Conservation (phyloP, 1,140 invertebrate genomes). For the Portunus trituberculatus region DNA sequence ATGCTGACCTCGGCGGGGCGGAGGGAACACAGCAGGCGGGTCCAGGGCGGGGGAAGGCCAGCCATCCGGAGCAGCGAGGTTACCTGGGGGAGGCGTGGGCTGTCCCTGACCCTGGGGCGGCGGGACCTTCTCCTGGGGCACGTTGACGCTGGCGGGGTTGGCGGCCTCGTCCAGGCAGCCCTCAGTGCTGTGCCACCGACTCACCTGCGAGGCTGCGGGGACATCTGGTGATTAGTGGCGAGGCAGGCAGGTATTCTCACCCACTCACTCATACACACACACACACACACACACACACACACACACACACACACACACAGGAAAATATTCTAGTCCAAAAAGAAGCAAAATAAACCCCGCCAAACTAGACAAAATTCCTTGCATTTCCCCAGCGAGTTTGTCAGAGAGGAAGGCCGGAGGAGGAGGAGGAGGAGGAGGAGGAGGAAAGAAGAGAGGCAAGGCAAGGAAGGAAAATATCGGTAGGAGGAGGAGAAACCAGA, state of each 20-base stretch:
- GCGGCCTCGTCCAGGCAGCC: conserved; percentile 29
- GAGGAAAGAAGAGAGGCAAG: background rate
- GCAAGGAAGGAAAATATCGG: background rate
- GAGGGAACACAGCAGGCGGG: conserved; percentile 16
- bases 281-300: conserved; percentile 36
- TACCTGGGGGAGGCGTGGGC: conserved; percentile 41
- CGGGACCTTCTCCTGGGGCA: background rate
- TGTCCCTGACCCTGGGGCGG: conserved; percentile 11
- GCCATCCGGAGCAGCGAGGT: conserved; percentile 4
- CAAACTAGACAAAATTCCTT: conserved; percentile 47
- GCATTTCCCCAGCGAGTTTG: conserved; percentile 39
- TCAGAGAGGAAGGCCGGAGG: conserved; percentile 22
- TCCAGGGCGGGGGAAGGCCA: background rate
- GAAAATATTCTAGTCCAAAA: conserved; percentile 44
- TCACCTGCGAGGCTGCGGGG: conserved; percentile 65
- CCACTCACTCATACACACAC: background rate
- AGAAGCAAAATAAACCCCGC: conserved; percentile 15
- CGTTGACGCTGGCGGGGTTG: background rate
- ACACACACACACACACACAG: conserved; percentile 14
- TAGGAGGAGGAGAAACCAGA: background rate
- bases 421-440: background rate
- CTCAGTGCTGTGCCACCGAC: conserved; percentile 60
- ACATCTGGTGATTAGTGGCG: conserved; percentile 22
- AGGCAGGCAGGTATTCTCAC: background rate
- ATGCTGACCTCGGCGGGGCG: background rate